Base-by-base conservation (phyloP, 2,797 vertebrate genomes). In the Paedocypris micromegethes region DNA sequence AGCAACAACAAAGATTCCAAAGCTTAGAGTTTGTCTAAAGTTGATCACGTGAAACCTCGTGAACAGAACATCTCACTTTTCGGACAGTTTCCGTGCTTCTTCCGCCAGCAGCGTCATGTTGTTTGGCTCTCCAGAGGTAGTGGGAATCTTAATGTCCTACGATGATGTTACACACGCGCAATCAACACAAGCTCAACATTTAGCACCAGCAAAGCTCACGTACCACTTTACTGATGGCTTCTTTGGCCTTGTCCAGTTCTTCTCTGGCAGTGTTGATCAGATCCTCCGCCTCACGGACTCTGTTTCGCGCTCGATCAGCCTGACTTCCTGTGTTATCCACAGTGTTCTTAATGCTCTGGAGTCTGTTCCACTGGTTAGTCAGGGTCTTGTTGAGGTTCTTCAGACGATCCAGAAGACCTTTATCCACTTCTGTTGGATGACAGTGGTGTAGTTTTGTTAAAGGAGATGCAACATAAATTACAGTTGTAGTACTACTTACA, bases 51-150 rank as follows among this genome's bases (percentile, higher is more conserved):
- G 23, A 23, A 23, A 23, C 23, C 23, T 23, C 23, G 23, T 23
- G 23, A 23, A 23, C 23, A 23, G 23, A 23, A 23, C 23, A 23
- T 23, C 84, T 83, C 86, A 98, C 96, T 93, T 94, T 64, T 97
- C 91, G 0, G 95, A 94, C 41, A 98, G 89, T 2, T 78, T 90
- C 2, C 93, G 91, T 0, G 96, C 96, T 76, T 99, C 96, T 83
- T 98, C 96, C 3, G 95, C 96, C 84, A 98, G 80, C 7, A 95
- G 77, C 3, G 96, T 99, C 94, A 99, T 96, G 83, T 98, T 99
- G 88, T 93, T 98, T 0, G 96, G 93, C 9, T 94, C 94, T 56
- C 91, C 87, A 0, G 86, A 75, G 23, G 90, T 89, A 2, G 90
- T 89, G 0, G 92, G 91, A 3, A 91, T 85, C 73, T 89, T 89